phyloP scores from a whole-genome alignment of 1,140 invertebrate species.

The Maconellicoccus hirsutus region DNA sequence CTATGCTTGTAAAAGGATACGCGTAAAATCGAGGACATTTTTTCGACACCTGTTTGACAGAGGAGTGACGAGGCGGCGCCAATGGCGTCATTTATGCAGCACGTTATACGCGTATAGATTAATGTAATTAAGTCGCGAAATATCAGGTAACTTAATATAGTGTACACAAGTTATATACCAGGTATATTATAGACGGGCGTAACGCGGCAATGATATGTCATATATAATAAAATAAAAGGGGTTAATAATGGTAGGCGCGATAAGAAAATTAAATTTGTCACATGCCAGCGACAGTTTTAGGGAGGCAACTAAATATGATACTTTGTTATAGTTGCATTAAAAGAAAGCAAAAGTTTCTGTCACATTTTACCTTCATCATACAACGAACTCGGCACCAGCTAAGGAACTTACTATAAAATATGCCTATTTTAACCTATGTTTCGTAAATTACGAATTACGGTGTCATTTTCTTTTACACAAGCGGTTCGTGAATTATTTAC shows the following conservation, averaged over 20 bases:
- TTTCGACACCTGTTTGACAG: not conserved
- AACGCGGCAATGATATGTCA: not conserved
- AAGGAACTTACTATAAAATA: not conserved
- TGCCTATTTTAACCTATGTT: conserved; percentile 4
- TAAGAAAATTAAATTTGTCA: conserved; percentile 10
- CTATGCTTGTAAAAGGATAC: too few species aligned
- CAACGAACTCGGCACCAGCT: not conserved
- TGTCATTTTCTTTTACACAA: conserved; percentile 1
- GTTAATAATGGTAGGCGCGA: not conserved
- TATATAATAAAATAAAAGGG: conserved; percentile 6
- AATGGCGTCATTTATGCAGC: not conserved
- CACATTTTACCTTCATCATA: not conserved
- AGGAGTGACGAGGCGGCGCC: not conserved
- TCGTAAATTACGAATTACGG: conserved; percentile 8
- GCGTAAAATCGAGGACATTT: not conserved
- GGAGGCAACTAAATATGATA: conserved; percentile 4
- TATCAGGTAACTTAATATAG: not conserved
- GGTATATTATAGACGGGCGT: too few species aligned
- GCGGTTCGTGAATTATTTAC: not conserved
- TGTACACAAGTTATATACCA: not conserved
- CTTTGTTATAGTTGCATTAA: conserved; percentile 5
- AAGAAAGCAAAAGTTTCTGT: conserved; percentile 4
- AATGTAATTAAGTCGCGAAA: not conserved
- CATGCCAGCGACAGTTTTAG: conserved; percentile 2
- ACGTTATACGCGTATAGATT: not conserved